Evolutionary conservation across 2,888 invertebrate genomes (phyloP), one percentile per base, ranked within the genome.

Genomic region (Neria commutata): DNA sequence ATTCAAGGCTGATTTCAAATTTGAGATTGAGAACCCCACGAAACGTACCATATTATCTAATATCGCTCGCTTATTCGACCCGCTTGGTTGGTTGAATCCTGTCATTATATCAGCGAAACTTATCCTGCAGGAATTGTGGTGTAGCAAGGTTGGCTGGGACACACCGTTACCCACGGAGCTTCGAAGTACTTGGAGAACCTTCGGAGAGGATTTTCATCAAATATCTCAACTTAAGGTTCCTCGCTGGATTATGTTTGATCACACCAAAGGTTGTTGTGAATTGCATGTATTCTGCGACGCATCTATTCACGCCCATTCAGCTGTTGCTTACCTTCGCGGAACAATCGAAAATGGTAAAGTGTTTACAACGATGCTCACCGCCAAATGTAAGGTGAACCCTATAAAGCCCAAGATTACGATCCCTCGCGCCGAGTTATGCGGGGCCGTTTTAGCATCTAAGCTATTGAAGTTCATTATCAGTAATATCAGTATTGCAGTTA

Each of bases 51-150:
- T 61, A 5, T 33, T 57, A 10, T 48, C 54, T 10, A 54, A 46
- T 14, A 59, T 55, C n/a, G 50, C 51, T 4, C 40, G 56, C 3
- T 25, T 58, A 14, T 63, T 60, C 24, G 54, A 61, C 24, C 58
- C 58, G 8, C 19, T 62, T 0, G 58, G 54, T 10, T 60, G 57
- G 61, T n/a, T n/a, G n/a, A n/a, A n/a, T 37, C 54, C 63, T 23
- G 48, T 58, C 3, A n/a, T 56, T 8, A 42, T 61, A 1, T 58
- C 47, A 19, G 63, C 51, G 6, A 48, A 58, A 26, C 47, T 58
- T 11, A 58, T 58, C 8, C 48, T 58, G 53, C 48, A 58, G 42
- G 8, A 58, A 21, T 25, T 58, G 16, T 53, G 50, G 48, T 25
- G 2, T 2, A 19, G 11, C 17, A 25, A 52, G n/a, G 1, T 52